Evolutionary conservation across 2,113 vertebrate genomes (phyloP).

Genomic region (Orthonyx spaldingii): DNA sequence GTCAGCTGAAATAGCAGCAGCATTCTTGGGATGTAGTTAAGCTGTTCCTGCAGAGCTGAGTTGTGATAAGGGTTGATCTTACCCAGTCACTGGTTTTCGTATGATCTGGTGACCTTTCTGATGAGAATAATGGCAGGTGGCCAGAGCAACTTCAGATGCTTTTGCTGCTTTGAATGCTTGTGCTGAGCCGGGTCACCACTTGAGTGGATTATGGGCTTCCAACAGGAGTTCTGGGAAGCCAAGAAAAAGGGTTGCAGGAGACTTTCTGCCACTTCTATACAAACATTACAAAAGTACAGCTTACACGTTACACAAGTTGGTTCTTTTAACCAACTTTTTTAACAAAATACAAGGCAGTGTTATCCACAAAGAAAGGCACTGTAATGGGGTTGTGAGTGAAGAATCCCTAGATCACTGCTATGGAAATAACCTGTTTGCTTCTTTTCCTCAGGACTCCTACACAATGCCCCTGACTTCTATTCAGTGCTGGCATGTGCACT

Average conservation of each 20-base stretch:
- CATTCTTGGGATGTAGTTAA: background rate
- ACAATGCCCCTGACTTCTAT: slow-evolving; percentile 98
- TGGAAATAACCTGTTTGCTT: slow-evolving; percentile 26
- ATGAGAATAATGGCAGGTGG: background rate
- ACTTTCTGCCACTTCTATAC: background rate
- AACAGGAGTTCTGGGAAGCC: background rate
- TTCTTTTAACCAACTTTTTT: background rate
- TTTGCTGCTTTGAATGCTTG: background rate
- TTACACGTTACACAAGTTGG: background rate
- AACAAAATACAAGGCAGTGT: background rate
- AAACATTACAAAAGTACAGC: background rate
- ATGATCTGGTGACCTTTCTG: background rate
- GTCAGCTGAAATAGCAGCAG: background rate
- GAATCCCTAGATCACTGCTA: background rate
- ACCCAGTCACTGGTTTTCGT: background rate
- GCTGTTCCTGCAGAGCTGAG: background rate
- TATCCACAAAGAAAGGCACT: background rate
- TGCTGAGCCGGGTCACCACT: background rate
- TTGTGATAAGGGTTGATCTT: slow-evolving; percentile 13
- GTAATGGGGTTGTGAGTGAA: background rate
- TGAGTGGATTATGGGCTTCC: slow-evolving; percentile 27
- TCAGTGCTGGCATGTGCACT: slow-evolving; percentile 99
- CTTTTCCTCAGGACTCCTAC: slow-evolving; percentile 87
- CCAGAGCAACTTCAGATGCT: background rate
- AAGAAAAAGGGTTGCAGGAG: background rate